Evolutionary conservation across 1,140 invertebrate genomes (phyloP), one percentile per base, ranked within the genome.

Genomic region (Heliothis subflexa): DNA sequence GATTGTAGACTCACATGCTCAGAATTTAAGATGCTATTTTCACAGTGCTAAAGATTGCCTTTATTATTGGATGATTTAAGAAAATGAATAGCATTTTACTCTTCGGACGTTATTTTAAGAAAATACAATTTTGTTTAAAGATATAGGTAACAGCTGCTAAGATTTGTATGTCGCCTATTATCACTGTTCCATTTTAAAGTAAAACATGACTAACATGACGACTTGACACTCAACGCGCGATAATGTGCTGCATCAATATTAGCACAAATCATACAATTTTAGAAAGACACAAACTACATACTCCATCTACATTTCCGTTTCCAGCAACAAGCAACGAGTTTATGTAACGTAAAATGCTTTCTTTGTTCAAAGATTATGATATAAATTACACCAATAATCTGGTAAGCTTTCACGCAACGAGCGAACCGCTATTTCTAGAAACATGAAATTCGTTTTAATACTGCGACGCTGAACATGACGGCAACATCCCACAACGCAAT

Each of bases 231-330:
- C 81, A 78, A 83, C 78, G 12, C 3, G 77, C 78, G 82, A 87
- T 88, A 86, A 89, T 81, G 40, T 77, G 50, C 28, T 14, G 70
- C 77, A 81, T 85, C 84, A 89, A 88, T 87, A 89, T 89, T 89
- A 83, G 79, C 78, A 73, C 71, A 59, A n/a, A 57, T 85, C 79
- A 81, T 70, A 77, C 71, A 82, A 74, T 77, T 77, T 68, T 82
- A 86, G 77, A 83, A 47, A 64, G 76, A 73, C 68, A 59, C 50
- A 81, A 79, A 78, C 54, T 79, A 83, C 61, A 54, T 33, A 45
- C 59, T 33, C 14, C 72, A 11, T 18, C 62, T 61, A n/a, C 18
- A 40, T 45, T 47, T 70, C 13, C 21, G 4, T 28, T 14, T 47
- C n/a, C 25, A 55, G 16, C 52, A 55, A 40, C 18, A 70, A 70